These are phyloP conservation scores for Hyperoplus immaculatus DNA, from an alignment of 2,797 vertebrate species.

Conservation along the genomic window DNA sequence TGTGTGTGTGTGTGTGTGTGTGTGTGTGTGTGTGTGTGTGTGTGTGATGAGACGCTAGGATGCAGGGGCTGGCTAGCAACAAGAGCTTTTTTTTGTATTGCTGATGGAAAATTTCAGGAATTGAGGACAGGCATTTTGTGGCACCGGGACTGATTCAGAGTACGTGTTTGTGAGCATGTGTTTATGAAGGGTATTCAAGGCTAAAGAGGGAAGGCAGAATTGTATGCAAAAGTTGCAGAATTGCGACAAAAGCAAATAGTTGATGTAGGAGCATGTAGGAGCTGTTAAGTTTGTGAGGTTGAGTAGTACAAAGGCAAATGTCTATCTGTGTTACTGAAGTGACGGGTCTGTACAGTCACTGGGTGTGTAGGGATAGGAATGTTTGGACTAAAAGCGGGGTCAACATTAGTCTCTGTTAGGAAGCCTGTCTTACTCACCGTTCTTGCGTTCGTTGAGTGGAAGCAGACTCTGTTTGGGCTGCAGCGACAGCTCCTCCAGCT, in stretches of 20 bases:
- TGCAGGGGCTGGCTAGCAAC: background rate
- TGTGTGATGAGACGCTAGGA: slow-evolving; percentile 20
- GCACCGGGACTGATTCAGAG: background rate
- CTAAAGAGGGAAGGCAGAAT: background rate
- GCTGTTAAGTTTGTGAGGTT: background rate
- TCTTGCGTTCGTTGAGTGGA: slow-evolving; percentile 95
- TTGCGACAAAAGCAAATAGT: background rate
- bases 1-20: background rate
- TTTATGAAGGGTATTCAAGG: background rate
- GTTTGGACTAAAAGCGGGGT: too few species aligned
- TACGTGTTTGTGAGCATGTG: background rate
- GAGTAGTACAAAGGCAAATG: background rate
- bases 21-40: background rate
- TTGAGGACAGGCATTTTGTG: background rate
- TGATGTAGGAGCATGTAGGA: background rate
- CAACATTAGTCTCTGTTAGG: too few species aligned
- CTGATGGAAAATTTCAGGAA: slow-evolving; percentile 9
- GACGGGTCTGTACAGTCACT: too few species aligned
- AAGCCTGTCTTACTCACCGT: slow-evolving; percentile 87
- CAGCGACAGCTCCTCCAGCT: slow-evolving; percentile 94
- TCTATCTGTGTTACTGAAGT: too few species aligned
- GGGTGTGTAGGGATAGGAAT: too few species aligned
- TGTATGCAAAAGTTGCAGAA: background rate
- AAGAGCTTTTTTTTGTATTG: background rate
- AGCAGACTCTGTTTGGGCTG: slow-evolving; percentile 92